A percentile compares a stretch with the other conserved stretches of the same genome.
Evolutionary conservation across 2,888 invertebrate species (phyloP).

Genomic region (Masnerella sp.): DNA sequence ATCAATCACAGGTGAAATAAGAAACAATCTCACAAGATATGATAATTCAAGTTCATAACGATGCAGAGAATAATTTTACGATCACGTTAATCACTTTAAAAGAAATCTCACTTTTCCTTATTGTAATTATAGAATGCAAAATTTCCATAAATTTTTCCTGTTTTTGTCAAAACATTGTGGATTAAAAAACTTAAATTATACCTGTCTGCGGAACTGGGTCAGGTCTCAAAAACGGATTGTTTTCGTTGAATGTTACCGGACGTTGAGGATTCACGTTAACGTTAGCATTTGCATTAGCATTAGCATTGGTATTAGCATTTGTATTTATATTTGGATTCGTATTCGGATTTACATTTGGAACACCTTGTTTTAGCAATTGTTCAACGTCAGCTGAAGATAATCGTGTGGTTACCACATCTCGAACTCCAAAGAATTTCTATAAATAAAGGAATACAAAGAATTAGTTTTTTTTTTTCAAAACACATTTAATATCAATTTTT

Average conservation of each 20-base stretch:
- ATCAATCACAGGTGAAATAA: neutral
- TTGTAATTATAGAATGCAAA: slow-evolving; percentile 1
- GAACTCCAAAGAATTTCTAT: neutral
- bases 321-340: neutral
- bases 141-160: neutral
- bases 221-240: slow-evolving; percentile 26
- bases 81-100: neutral
- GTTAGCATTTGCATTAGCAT: slow-evolving; percentile 8
- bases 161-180: no score
- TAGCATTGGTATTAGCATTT: neutral
- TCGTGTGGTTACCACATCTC: neutral
- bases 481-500: no score
- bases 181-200: neutral
- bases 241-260: neutral
- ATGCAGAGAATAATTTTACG: neutral
- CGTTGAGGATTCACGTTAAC: no score
- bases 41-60: neutral
- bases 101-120: neutral
- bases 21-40: neutral
- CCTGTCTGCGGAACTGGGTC: slow-evolving; percentile 10
- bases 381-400: neutral
- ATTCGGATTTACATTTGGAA: slow-evolving; percentile 3
- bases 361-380: neutral
- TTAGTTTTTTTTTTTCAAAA: no score
- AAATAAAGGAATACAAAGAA: no score